Conservation (phyloP, 2,888 invertebrate species). For the Eulithis prunata region DNA sequence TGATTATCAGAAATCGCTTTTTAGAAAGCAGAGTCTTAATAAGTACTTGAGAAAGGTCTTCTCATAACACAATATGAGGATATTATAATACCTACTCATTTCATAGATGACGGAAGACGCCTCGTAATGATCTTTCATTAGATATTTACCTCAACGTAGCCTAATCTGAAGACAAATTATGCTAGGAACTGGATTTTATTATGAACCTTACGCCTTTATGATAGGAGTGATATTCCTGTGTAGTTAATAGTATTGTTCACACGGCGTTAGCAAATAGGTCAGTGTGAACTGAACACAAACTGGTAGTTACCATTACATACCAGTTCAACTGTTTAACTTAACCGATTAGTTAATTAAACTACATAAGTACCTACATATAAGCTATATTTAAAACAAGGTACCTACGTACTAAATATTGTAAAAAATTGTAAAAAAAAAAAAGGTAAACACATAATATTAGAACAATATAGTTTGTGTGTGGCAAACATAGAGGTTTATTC, state of each 20-base stretch:
- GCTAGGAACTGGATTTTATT: conserved; percentile 6
- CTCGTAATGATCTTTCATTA: conserved; percentile 27
- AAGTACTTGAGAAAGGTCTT: conserved; percentile 4
- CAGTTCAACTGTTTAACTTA: neutral
- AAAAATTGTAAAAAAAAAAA: too few relatives aligned
- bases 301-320: neutral
- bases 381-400: too few relatives aligned
- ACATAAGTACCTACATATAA: too few relatives aligned
- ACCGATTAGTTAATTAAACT: too few relatives aligned
- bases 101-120: conserved; percentile 27
- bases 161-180: conserved; percentile 33
- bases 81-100: conserved; percentile 23
- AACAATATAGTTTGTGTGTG: too few relatives aligned
- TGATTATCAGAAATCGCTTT: neutral
- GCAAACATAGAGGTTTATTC: too few relatives aligned
- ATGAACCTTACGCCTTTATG: conserved; percentile 3
- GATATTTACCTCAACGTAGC: conserved; percentile 17
- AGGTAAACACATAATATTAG: too few relatives aligned
- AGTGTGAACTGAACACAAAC: conserved; percentile 26
- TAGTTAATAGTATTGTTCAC: conserved; percentile 7
- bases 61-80: conserved; percentile 17
- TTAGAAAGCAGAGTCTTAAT: neutral
- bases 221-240: conserved; percentile 15
- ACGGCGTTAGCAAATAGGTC: conserved; percentile 20
- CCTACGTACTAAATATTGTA: too few relatives aligned